Conservation (phyloP, 2,888 invertebrate species). For the Eupithecia centaureata region DNA sequence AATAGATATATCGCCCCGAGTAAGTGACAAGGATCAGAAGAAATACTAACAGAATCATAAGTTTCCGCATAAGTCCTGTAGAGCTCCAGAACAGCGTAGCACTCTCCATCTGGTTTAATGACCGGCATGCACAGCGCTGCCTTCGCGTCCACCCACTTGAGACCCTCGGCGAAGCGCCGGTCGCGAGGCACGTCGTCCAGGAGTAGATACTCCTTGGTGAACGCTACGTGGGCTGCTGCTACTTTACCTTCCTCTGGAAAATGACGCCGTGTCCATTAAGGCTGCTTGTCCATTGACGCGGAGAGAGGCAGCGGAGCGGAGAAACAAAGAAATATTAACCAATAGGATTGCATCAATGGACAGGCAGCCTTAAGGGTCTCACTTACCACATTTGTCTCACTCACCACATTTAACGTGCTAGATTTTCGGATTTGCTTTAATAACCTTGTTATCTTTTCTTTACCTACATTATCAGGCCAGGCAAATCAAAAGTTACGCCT, state of each 20-base stretch:
- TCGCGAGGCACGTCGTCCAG: slow-evolving; percentile 83
- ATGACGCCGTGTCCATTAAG: background rate
- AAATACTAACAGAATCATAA: slow-evolving; percentile 66
- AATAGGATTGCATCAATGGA: no score
- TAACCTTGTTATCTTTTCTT: no score
- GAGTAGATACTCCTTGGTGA: slow-evolving; percentile 80
- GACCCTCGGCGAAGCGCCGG: slow-evolving; percentile 83
- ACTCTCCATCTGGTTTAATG: slow-evolving; percentile 83
- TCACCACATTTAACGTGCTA: no score
- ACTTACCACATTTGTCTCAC: no score
- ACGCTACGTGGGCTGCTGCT: slow-evolving; percentile 84
- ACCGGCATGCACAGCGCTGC: slow-evolving; percentile 85
- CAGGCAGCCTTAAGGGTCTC: no score
- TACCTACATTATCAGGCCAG: no score
- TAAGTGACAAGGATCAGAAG: background rate
- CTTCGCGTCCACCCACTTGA: slow-evolving; percentile 83
- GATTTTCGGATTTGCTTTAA: no score
- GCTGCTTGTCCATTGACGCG: no score
- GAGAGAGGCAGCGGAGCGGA: no score
- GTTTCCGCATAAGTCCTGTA: slow-evolving; percentile 70
- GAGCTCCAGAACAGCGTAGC: slow-evolving; percentile 84
- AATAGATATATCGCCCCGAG: no score
- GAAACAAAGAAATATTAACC: no score
- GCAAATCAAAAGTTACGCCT: no score
- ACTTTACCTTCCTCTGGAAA: slow-evolving; percentile 74